Evolutionary conservation across 2,888 invertebrate species (phyloP).

Genomic region (Megalurothrips usitatus): DNA sequence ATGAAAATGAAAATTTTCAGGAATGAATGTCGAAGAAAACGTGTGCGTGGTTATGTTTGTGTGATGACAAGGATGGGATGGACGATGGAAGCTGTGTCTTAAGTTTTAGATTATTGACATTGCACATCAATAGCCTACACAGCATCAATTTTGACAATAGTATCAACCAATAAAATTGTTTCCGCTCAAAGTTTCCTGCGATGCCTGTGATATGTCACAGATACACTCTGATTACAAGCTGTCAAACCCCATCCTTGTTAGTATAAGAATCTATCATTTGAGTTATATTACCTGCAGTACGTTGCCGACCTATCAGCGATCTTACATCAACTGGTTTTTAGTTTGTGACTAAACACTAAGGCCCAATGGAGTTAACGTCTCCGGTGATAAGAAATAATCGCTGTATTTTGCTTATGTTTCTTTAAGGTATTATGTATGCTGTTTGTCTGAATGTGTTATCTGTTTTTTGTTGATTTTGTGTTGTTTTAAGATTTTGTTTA

Average conservation of each 20-base stretch:
- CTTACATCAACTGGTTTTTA: no score
- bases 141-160: constrained; percentile 5
- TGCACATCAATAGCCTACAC: background rate
- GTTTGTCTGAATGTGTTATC: constrained; percentile 9
- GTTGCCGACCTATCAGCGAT: background rate
- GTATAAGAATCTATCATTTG: background rate
- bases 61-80: constrained; percentile 16
- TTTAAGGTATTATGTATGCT: constrained; percentile 17
- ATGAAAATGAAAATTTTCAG: background rate
- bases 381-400: constrained; percentile 19
- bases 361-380: background rate
- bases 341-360: no score
- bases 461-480: constrained; percentile 21
- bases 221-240: background rate
- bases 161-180: background rate
- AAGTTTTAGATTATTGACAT: background rate
- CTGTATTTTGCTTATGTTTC: constrained; percentile 14
- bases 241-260: constrained; percentile 2
- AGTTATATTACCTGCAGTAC: background rate
- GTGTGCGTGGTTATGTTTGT: background rate
- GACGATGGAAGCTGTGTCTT: background rate
- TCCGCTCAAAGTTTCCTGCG: background rate
- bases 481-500: constrained; percentile 17
- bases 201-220: constrained; percentile 7
- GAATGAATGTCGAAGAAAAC: background rate